phyloP scores from a whole-genome alignment of 2,888 invertebrate genomes.

The Himalopsyche tibetana region DNA sequence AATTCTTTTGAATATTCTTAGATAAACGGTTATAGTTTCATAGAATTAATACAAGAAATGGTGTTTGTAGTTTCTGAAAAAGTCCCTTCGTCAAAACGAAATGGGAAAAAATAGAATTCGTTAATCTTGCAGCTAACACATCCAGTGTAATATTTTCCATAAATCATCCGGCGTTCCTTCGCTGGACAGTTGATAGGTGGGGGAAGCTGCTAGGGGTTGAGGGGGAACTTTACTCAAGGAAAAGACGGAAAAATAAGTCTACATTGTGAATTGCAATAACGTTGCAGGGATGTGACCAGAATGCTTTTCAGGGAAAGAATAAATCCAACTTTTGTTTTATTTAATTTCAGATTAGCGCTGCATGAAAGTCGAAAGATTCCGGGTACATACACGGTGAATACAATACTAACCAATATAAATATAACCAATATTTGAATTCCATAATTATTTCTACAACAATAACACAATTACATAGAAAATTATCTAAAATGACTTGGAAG shows the following conservation, averaged over 20 bases:
- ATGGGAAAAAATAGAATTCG: conserved; percentile 59
- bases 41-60: neutral
- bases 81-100: conserved; percentile 47
- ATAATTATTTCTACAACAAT: too few species aligned
- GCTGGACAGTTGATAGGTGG: conserved; percentile 57
- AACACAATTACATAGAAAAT: too few species aligned
- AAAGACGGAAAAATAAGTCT: conserved; percentile 39
- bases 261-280: conserved; percentile 61
- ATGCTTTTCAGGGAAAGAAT: conserved; percentile 47
- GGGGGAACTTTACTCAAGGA: conserved; percentile 32
- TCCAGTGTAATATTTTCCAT: conserved; percentile 64
- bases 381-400: neutral
- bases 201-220: conserved; percentile 31
- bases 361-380: neutral
- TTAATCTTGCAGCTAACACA: conserved; percentile 65
- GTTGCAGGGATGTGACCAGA: conserved; percentile 59
- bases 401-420: too few species aligned
- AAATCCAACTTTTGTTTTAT: conserved; percentile 39
- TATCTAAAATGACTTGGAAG: too few species aligned
- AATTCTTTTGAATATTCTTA: too few species aligned
- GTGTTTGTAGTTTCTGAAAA: conserved; percentile 41
- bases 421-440: too few species aligned
- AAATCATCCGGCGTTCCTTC: conserved; percentile 62
- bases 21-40: neutral
- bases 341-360: conserved; percentile 4